Percentiles rank a stretch among this genome's conserved stretches.
Evolutionary conservation across 2,888 invertebrate species (phyloP).

Genomic region (Mimumesa dahlbomi): DNA sequence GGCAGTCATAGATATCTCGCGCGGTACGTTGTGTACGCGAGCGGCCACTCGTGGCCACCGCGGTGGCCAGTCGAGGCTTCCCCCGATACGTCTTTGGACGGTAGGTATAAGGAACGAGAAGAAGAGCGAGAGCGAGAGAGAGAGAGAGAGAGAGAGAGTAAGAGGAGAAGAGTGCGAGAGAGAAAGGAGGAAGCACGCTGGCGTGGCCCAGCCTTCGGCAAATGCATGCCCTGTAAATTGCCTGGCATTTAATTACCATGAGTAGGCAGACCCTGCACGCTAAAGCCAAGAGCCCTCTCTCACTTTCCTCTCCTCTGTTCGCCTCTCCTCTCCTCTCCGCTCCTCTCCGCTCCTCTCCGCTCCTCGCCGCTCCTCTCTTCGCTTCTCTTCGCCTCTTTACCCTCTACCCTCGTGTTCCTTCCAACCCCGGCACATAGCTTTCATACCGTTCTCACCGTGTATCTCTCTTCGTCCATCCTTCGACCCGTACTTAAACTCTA

Average conservation of each 20-base stretch:
- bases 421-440: slow-evolving; percentile 12
- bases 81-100: too few species aligned
- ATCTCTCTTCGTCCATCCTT: slow-evolving; percentile 39
- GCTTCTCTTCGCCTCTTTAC: slow-evolving; percentile 2
- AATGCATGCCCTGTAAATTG: slow-evolving; percentile 77
- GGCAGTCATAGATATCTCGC: slow-evolving; percentile 59
- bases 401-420: slow-evolving; percentile 2
- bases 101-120: slow-evolving; percentile 12
- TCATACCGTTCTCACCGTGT: slow-evolving; percentile 25
- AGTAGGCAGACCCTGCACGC: slow-evolving; percentile 74
- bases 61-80: too few species aligned
- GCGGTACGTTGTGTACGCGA: slow-evolving; percentile 23
- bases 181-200: slow-evolving; percentile 57
- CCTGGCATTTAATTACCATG: slow-evolving; percentile 79
- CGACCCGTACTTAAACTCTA: slow-evolving; percentile 34
- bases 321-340: slow-evolving; percentile 17
- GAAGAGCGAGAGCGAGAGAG: neutral
- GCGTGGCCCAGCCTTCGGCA: slow-evolving; percentile 67
- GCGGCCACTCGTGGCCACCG: slow-evolving; percentile 24
- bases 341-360: slow-evolving; percentile 14
- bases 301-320: slow-evolving; percentile 25
- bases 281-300: slow-evolving; percentile 67
- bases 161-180: neutral
- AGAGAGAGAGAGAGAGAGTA: too few species aligned
- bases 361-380: slow-evolving; percentile 41